Evolutionary conservation across 2,113 vertebrate genomes (phyloP).

Genomic region (Tragulus kanchil): DNA sequence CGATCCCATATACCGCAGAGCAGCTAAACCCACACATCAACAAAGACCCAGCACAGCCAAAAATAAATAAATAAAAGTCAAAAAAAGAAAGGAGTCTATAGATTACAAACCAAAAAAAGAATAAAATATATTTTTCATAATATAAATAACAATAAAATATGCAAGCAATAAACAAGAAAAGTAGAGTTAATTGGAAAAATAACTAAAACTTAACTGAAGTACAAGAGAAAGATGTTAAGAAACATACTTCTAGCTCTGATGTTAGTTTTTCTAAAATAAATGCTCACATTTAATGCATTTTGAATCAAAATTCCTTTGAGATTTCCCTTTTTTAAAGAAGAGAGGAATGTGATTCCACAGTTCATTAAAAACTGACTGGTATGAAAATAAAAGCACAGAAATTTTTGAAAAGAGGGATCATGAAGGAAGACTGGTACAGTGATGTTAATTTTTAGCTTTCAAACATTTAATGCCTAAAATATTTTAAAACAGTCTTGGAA

Average conservation of each 20-base stretch:
- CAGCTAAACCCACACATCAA: too few relatives aligned
- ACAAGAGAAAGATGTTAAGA: neutral
- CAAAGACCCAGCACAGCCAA: too few relatives aligned
- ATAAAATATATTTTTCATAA: conserved; percentile 7
- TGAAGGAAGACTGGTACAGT: neutral
- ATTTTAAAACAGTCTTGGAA: neutral
- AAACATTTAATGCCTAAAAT: conserved; percentile 17
- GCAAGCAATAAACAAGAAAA: neutral
- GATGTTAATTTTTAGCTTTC: neutral
- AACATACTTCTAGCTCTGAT: neutral
- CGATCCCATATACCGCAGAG: too few relatives aligned
- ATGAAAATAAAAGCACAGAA: conserved; percentile 1
- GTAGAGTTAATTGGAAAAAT: neutral
- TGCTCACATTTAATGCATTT: neutral
- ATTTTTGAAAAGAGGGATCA: neutral
- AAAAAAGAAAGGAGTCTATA: neutral
- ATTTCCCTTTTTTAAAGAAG: neutral
- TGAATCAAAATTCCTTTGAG: conserved; percentile 21
- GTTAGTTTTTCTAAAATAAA: conserved; percentile 46
- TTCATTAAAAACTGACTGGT: neutral
- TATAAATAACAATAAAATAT: conserved; percentile 1
- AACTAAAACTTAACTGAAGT: neutral
- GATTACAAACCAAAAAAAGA: neutral
- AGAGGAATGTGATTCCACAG: neutral
- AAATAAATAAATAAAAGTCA: too few relatives aligned